phyloP scores from a whole-genome alignment of 2,113 vertebrate species.

The Embiotoca jacksoni region DNA sequence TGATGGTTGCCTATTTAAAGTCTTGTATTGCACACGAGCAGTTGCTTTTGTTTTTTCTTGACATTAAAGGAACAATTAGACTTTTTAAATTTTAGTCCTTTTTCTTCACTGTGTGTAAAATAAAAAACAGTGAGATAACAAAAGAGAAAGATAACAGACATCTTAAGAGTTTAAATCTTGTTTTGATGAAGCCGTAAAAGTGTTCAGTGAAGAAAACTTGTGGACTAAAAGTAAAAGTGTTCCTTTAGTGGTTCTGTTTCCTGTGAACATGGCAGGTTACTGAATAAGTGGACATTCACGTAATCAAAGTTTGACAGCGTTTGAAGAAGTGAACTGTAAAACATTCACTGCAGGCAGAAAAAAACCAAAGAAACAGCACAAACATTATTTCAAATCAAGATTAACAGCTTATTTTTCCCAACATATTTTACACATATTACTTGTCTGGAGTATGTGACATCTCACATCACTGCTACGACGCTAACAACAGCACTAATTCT shows the following conservation, averaged over 20 bases:
- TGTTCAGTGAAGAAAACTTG: neutral
- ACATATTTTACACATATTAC: neutral
- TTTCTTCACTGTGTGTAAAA: too few relatives aligned
- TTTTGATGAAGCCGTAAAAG: neutral
- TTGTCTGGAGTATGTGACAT: too few relatives aligned
- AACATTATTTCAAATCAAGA: neutral
- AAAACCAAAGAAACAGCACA: neutral
- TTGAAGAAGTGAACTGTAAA: slow-evolving; percentile 2
- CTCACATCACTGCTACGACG: neutral
- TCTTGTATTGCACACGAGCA: too few relatives aligned
- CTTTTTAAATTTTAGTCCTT: too few relatives aligned
- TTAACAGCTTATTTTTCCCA: too few relatives aligned
- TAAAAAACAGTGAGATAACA: too few relatives aligned
- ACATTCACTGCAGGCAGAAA: neutral
- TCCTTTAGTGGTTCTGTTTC: slow-evolving; percentile 14
- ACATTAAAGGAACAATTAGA: too few relatives aligned
- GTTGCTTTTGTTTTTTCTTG: too few relatives aligned
- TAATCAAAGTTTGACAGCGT: slow-evolving; percentile 1
- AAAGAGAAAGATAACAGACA: too few relatives aligned
- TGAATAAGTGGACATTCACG: slow-evolving; percentile 24
- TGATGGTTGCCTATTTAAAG: too few relatives aligned
- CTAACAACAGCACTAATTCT: too few relatives aligned
- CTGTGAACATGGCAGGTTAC: slow-evolving; percentile 20
- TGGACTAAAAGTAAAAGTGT: slow-evolving; percentile 9
- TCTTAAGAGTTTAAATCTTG: too few relatives aligned